Base-by-base conservation (phyloP, 2,888 invertebrate genomes). In the Clepsis dumicolana region DNA sequence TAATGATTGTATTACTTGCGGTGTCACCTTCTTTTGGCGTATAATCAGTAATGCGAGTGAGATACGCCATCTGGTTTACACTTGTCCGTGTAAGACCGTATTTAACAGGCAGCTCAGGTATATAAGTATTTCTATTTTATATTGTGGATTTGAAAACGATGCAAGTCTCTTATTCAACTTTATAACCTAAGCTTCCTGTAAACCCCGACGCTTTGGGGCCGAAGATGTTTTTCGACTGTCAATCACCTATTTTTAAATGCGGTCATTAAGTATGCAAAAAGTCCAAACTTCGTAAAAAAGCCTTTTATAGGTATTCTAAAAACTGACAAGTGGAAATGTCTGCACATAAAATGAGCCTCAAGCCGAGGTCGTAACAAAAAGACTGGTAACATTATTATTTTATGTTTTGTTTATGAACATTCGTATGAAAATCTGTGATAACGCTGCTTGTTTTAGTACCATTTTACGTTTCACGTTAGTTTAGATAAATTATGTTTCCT, bases 271-370 rank as follows among this genome's bases (percentile, higher is more conserved):
- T 53, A 48, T 24, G 57, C 67, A 63, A 57, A 63, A 68, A 68
- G 41, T 24, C 52, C 21, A 35, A 32, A 24, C 50, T 29, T 16
- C 5, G n/a, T 50, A 68, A 63, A 67, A 64, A 63, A 52, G 12
- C n/a, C 38, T 35, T 61, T 44, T 62, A 25, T 63, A 52, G 52
- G 16, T 57, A 67, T 52, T 68, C 29, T 68, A 63, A 63, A 68
- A 68, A 48, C 67, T 63, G 63, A 63, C 67, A 63, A 57, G 41
- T 63, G 16, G 16, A 25, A 52, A 63, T 50, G 63, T 67, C 29
- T 59, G 32, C 57, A 63, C 61, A 52, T 63, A 38, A 57, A 63
- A 68, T 29, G 16, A 54, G 50, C 59, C 35, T 24, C 66, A n/a
- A 56, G 53, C 35, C 61, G 32, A 63, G 38, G 29, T 41, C 18